Evolutionary conservation across 2,113 vertebrate species (phyloP).

Genomic region (Pituophis catenifer): DNA sequence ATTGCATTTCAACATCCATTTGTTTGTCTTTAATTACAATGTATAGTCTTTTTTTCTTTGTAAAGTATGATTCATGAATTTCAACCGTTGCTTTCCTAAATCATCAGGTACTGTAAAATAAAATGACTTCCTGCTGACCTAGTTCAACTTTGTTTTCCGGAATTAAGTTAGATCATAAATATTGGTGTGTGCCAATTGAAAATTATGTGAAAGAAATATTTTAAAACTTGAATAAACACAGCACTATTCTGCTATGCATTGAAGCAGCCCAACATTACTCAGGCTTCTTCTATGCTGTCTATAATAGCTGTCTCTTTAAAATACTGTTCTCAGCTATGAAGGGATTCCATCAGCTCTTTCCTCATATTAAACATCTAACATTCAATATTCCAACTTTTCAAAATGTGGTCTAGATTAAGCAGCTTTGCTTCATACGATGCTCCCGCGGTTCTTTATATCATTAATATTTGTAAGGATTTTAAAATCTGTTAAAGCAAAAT

Average conservation of each 20-base stretch:
- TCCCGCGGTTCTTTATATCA: neutral
- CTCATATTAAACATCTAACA: neutral
- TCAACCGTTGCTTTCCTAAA: neutral
- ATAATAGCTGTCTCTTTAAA: neutral
- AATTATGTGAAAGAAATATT: neutral
- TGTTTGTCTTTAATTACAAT: neutral
- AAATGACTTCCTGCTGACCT: neutral
- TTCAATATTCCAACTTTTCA: neutral
- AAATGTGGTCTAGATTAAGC: neutral
- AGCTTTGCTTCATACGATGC: neutral
- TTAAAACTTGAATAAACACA: neutral
- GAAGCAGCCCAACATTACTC: neutral
- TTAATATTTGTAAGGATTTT: neutral
- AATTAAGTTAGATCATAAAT: neutral
- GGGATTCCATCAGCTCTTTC: neutral
- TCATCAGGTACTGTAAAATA: neutral
- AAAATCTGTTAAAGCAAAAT: neutral
- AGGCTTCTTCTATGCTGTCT: neutral
- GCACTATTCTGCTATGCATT: too few species aligned
- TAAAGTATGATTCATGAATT: neutral
- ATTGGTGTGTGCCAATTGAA: neutral
- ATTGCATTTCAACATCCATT: neutral
- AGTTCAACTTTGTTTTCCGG: neutral
- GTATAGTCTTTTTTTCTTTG: neutral
- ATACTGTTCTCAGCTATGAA: neutral